These are phyloP conservation scores for Drosophila kuntzei DNA, from an alignment of 2,888 invertebrate species.

Conservation along the genomic window DNA sequence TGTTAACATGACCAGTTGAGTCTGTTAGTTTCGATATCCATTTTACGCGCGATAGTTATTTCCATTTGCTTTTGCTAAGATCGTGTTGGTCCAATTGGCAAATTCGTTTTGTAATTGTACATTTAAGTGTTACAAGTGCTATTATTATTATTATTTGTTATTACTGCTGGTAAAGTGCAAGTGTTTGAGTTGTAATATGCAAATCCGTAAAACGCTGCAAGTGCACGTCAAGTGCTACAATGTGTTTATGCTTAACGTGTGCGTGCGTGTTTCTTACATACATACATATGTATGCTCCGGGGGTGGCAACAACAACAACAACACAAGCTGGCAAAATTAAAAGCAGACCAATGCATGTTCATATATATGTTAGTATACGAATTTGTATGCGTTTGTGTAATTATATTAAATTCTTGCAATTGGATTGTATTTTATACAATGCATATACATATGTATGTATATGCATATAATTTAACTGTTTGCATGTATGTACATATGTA, in stretches of 20 bases:
- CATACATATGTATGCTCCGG: neutral
- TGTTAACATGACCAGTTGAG: neutral
- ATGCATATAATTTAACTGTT: neutral
- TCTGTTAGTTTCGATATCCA: neutral
- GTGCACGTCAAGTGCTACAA: conserved; percentile 18
- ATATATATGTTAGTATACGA: neutral
- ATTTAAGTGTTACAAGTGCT: conserved; percentile 26
- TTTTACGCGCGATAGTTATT: neutral
- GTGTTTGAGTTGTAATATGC: conserved; percentile 34
- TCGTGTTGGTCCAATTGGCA: neutral
- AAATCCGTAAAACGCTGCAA: conserved; percentile 36
- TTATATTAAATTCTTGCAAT: conserved; percentile 3
- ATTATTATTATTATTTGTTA: conserved; percentile 23
- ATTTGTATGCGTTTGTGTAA: conserved; percentile 4
- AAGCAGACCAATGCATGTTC: neutral
- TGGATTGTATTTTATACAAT: conserved; percentile 10
- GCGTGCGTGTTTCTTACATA: conserved; percentile 2
- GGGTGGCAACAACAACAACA: neutral
- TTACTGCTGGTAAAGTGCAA: conserved; percentile 20
- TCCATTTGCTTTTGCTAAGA: neutral
- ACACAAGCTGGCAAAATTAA: neutral
- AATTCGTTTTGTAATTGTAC: neutral
- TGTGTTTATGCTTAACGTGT: conserved; percentile 23
- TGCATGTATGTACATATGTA: neutral
- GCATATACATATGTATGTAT: no score